Evolutionary conservation across 1,140 invertebrate genomes (phyloP).

Genomic region (Drosophila parvula): DNA sequence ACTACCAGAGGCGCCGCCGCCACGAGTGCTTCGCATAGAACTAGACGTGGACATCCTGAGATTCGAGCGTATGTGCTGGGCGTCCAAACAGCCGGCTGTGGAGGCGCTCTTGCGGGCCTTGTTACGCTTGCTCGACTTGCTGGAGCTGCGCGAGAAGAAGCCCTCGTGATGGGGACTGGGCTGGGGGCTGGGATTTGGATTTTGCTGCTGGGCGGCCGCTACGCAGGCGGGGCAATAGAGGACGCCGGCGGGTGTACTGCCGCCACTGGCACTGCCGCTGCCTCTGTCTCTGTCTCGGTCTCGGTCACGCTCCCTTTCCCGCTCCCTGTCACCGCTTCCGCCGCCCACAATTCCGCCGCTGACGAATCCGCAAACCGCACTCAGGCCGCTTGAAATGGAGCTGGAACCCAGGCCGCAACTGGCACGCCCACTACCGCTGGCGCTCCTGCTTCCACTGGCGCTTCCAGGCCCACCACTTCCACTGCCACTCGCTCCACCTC

Average conservation of each 20-base stretch:
- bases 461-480: slow-evolving; percentile 11
- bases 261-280: slow-evolving; percentile 46
- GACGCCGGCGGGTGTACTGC: slow-evolving; percentile 59
- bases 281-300: slow-evolving; percentile 14
- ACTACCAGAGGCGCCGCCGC: not conserved
- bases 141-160: slow-evolving; percentile 42
- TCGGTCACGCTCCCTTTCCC: slow-evolving; percentile 21
- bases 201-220: slow-evolving; percentile 45
- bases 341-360: slow-evolving; percentile 19
- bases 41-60: slow-evolving; percentile 77
- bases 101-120: slow-evolving; percentile 72
- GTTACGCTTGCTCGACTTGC: slow-evolving; percentile 56
- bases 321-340: slow-evolving; percentile 10
- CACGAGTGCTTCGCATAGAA: slow-evolving; percentile 67
- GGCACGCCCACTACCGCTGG: slow-evolving; percentile 35
- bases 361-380: slow-evolving; percentile 56
- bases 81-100: slow-evolving; percentile 65
- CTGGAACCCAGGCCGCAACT: slow-evolving; percentile 60
- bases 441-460: slow-evolving; percentile 5
- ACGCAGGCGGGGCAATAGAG: slow-evolving; percentile 70
- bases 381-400: slow-evolving; percentile 67
- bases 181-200: slow-evolving; percentile 24
- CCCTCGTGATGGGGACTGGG: slow-evolving; percentile 26
- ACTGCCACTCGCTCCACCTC: slow-evolving; percentile 11
- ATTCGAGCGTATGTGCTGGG: slow-evolving; percentile 71